These are phyloP conservation scores for Xenopus laevis DNA, from an alignment of 2,113 vertebrate genomes.

Conservation along the genomic window DNA sequence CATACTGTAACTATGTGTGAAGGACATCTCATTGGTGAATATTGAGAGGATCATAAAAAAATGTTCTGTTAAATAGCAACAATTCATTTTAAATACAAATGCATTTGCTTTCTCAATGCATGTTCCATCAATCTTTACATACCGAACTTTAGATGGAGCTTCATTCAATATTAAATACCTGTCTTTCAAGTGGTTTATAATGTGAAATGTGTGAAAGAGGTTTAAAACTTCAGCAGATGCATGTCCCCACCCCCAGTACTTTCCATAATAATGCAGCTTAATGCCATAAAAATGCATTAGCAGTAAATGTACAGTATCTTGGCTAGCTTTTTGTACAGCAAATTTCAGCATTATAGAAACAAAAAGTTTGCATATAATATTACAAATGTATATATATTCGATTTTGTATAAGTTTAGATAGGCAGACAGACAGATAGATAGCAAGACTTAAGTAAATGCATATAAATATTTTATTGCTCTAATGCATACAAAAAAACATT, in stretches of 20 bases:
- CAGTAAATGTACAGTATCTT: too few relatives aligned
- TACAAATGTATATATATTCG: too few relatives aligned
- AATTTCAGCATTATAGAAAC: too few relatives aligned
- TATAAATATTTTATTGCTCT: too few relatives aligned
- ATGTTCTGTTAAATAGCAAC: conserved; percentile 7
- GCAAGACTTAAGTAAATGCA: too few relatives aligned
- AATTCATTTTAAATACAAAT: conserved; percentile 13
- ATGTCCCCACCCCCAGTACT: background rate
- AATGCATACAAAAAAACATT: too few relatives aligned
- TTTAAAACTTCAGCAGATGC: background rate
- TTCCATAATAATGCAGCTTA: too few relatives aligned
- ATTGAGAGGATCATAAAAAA: background rate
- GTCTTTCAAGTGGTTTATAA: background rate
- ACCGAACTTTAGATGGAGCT: background rate
- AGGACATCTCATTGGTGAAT: conserved; percentile 26
- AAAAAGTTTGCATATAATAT: too few relatives aligned
- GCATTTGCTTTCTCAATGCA: conserved; percentile 20
- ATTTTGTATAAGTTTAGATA: too few relatives aligned
- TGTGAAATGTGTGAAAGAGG: background rate
- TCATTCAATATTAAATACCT: conserved; percentile 31
- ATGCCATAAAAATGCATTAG: too few relatives aligned
- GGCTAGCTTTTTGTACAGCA: too few relatives aligned
- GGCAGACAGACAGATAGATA: too few relatives aligned
- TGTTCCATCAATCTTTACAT: conserved; percentile 26
- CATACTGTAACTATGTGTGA: background rate